Evolutionary conservation across 2,113 vertebrate species (phyloP), one percentile per base, ranked within the genome.

Genomic region (Daboia siamensis): DNA sequence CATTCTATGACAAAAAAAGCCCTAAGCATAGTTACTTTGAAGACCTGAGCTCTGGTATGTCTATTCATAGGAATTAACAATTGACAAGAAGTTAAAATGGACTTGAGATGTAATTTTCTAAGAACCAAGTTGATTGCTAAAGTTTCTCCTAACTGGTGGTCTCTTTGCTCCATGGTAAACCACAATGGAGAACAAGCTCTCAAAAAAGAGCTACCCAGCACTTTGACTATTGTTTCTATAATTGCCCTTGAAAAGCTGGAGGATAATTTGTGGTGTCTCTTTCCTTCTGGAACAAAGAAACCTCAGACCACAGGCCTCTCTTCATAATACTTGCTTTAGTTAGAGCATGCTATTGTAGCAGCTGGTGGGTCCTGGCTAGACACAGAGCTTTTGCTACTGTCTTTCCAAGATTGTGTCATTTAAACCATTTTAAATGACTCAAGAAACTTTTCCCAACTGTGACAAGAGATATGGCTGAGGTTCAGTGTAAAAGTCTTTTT

Each of bases 271-370:
- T 91, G 64, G 86, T 92, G 74, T 12, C 94, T 52, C n/a, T 89
- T 93, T 95, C 93, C 94, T 97, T 93, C 93, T 95, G 0, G 0
- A 92, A 89, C 91, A 90, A 95, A 86, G 23, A 96, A 96, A 95
- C 94, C 95, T 96, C 95, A 95, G 91, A 91, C 88, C 92, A 94
- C 3, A 90, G 56, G 91, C 94, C 94, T 69, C 87, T 84, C 48
- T 54, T 86, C 94, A 29, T 93, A 88, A 93, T 51, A 64, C 89
- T 94, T 95, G 89, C 84, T 95, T 95, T 1, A 46, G 95, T 96
- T 95, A 95, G 91, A 94, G 93, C 17, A 74, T 88, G 13, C 92
- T 92, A 93, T 0, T 0, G 94, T 95, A 94, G 64, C 6, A 11
- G 94, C 23, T 87, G 59, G 90, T 93, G 95, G 94, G 87, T 88